Evolutionary conservation across 1,140 invertebrate genomes (phyloP), one percentile per base, ranked within the genome.

Genomic region (Pogonognathellus flavescens): DNA sequence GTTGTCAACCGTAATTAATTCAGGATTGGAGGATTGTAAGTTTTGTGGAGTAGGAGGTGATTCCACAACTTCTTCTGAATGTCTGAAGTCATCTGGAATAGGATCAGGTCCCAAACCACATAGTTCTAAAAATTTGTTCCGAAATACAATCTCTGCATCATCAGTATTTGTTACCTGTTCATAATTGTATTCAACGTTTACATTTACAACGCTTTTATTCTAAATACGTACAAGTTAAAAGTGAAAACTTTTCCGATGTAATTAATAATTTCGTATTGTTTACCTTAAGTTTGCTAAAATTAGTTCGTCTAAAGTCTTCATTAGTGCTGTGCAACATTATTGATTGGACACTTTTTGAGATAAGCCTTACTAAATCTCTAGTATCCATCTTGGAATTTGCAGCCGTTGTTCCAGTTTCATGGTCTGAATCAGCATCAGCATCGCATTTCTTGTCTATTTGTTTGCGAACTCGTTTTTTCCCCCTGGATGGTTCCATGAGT

Each of bases 241-340:
- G n/a, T n/a, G n/a, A n/a, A n/a, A n/a, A n/a, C n/a, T n/a, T n/a
- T n/a, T n/a, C 13, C 52, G 7, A 53, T 53, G 52, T 41, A 41
- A 1, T 41, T 41, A n/a, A 18, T 59, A 60, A 60, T 60, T 8
- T 18, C 1, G n/a, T 9, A 20, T 18, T 22, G 3, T 25, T 4
- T 49, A 76, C 70, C 31, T 76, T 76, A 1, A 76, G 70, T 76
- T n/a, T 76, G 1, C 13, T n/a, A 18, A 76, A 76, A 76, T 76
- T 76, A 9, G 70, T 20, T 5, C 70, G 13, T 5, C 70, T 31
- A 50, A 76, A 76, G 16, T n/a, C 41, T 50, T 76, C 70, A 18
- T 76, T 76, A n/a, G 31, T 50, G 16, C 70, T 76, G 49, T 50
- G 41, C 9, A 76, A 7, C 13, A 76, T 14, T 1, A 76, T 76